A percentile compares a stretch with the other conserved stretches of the same genome.
Conservation (phyloP, 2,113 vertebrate species). For the Trogon melanurus region DNA sequence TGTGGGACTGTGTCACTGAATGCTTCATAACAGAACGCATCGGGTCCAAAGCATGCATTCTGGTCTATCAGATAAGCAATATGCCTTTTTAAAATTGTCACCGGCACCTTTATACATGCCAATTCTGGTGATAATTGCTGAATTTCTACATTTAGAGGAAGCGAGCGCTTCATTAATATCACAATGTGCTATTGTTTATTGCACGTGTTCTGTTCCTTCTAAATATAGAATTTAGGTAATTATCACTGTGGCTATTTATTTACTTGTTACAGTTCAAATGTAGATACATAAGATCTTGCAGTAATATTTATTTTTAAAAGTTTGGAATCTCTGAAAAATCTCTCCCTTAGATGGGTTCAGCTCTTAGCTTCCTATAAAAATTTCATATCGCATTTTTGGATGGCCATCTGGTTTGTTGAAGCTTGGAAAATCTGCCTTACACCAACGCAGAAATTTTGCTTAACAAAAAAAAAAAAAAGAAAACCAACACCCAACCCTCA, state of each 20-base stretch:
- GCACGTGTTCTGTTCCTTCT: constrained; percentile 68
- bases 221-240: constrained; percentile 81
- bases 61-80: constrained; percentile 76
- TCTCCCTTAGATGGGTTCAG: constrained; percentile 74
- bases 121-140: constrained; percentile 79
- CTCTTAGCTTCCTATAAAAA: constrained; percentile 81
- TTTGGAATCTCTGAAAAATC: constrained; percentile 75
- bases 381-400: constrained; percentile 84
- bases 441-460: constrained; percentile 83
- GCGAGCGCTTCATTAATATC: constrained; percentile 76
- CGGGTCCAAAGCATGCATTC: constrained; percentile 61
- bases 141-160: constrained; percentile 79
- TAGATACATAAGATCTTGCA: constrained; percentile 67
- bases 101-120: constrained; percentile 73
- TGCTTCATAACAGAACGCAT: constrained; percentile 55
- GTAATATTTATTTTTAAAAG: constrained; percentile 80
- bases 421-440: constrained; percentile 84
- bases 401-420: constrained; percentile 85
- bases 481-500: constrained; percentile 56
- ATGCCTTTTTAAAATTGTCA: constrained; percentile 78
- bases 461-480: constrained; percentile 71
- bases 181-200: constrained; percentile 78
- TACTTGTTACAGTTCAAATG: constrained; percentile 72
- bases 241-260: constrained; percentile 68
- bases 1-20: constrained; percentile 59